phyloP scores from a whole-genome alignment of 35 echinoderm and acorn worm genomes.

The Holothuria glaberrima region DNA sequence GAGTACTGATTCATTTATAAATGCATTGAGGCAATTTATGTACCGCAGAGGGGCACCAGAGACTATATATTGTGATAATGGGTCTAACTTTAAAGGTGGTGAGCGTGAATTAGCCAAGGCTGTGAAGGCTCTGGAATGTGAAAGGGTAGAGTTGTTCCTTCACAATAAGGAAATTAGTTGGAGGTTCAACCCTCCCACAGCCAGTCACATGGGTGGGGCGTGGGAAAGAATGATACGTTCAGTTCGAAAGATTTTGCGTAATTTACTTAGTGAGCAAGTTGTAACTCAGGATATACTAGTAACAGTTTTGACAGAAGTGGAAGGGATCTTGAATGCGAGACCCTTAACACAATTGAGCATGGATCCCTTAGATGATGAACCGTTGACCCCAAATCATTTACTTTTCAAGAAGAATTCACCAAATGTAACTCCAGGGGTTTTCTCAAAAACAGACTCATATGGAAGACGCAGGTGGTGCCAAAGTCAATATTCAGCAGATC shows the following conservation, averaged over 20 bases:
- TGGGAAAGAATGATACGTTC: conserved; percentile 69
- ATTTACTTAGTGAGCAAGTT: conserved; percentile 52
- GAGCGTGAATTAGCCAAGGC: conserved; percentile 51
- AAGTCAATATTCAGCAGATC: conserved; percentile 56
- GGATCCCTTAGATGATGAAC: conserved; percentile 53
- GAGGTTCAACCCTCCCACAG: conserved; percentile 61
- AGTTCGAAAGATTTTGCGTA: conserved; percentile 43
- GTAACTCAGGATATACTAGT: conserved; percentile 30
- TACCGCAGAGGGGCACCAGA: conserved; percentile 48
- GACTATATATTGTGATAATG: conserved; percentile 65
- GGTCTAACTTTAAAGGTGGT: conserved; percentile 61
- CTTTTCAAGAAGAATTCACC: conserved; percentile 32
- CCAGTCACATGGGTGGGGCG: conserved; percentile 70
- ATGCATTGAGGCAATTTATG: conserved; percentile 61
- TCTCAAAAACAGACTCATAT: conserved; percentile 47
- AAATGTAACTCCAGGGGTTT: conserved; percentile 43
- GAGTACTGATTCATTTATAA: conserved; percentile 67
- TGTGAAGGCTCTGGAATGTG: conserved; percentile 3
- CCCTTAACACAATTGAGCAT: conserved; percentile 56
- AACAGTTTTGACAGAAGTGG: conserved; percentile 64
- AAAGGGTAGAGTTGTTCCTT: background rate
- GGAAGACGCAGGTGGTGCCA: conserved; percentile 41
- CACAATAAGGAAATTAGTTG: background rate
- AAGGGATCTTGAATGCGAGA: conserved; percentile 60
- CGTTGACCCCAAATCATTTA: conserved; percentile 67